These are phyloP conservation scores for Pseudomyrmex gracilis DNA, from an alignment of 1,140 invertebrate genomes.

Conservation along the genomic window DNA sequence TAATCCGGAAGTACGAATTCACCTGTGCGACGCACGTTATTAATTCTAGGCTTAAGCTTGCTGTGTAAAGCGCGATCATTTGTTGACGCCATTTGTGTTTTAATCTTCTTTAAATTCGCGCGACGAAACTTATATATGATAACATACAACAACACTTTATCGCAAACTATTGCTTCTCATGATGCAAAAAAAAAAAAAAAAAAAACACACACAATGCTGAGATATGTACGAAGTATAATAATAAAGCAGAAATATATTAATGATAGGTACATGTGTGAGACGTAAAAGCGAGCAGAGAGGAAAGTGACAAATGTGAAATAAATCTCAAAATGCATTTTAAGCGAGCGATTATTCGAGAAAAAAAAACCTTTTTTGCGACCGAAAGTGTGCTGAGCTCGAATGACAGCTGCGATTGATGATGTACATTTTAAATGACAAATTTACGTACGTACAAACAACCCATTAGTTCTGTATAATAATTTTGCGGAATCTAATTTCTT, in stretches of 20 bases:
- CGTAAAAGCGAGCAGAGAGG: slow-evolving; percentile 13
- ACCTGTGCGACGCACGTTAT: slow-evolving; percentile 49
- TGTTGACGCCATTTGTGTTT: slow-evolving; percentile 44
- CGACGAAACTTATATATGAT: slow-evolving; percentile 1
- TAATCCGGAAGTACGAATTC: slow-evolving; percentile 11
- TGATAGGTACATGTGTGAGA: too few relatives aligned
- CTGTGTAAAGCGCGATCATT: slow-evolving; percentile 62
- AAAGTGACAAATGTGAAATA: slow-evolving; percentile 18
- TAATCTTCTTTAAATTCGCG: slow-evolving; percentile 29
- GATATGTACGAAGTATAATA: too few relatives aligned
- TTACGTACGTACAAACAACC: not conserved
- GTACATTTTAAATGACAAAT: not conserved
- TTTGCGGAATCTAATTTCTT: not conserved
- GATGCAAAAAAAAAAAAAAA: slow-evolving; percentile 35
- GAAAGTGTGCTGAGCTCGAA: not conserved
- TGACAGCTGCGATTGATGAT: not conserved
- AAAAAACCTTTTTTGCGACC: slow-evolving; percentile 1
- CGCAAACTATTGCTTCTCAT: slow-evolving; percentile 36
- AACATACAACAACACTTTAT: slow-evolving; percentile 34
- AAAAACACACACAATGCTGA: slow-evolving; percentile 6
- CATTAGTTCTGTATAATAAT: not conserved
- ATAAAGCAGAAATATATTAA: too few relatives aligned
- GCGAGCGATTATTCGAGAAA: not conserved
- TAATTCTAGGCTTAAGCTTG: slow-evolving; percentile 69
- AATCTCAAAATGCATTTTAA: slow-evolving; percentile 10